These are phyloP conservation scores for Fragum whitleyi DNA, from an alignment of 2,888 invertebrate genomes.

Conservation along the genomic window DNA sequence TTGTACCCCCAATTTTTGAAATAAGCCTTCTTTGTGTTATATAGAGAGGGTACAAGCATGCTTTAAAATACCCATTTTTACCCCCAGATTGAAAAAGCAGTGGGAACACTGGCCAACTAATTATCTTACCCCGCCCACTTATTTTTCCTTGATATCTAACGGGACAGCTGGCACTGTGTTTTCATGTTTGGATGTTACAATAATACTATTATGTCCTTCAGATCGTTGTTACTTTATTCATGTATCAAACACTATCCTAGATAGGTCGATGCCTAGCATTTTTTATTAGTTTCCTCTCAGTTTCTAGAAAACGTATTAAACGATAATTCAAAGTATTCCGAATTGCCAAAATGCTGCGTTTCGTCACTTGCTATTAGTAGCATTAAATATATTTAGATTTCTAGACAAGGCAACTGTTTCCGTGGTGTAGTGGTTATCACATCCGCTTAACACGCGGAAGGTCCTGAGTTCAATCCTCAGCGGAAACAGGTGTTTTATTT, in stretches of 20 bases:
- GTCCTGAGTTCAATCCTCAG: conserved; percentile 22
- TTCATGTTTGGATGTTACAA: neutral
- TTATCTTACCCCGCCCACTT: neutral
- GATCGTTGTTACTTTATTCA: no score
- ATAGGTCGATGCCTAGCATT: no score
- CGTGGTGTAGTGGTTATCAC: conserved; percentile 25
- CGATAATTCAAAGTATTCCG: neutral
- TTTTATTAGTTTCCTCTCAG: no score
- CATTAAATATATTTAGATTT: neutral
- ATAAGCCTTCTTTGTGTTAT: no score
- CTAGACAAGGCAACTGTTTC: neutral
- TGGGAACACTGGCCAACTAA: no score
- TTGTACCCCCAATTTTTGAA: no score
- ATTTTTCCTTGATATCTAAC: neutral
- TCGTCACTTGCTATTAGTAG: neutral
- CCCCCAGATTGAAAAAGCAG: no score
- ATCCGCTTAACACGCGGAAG: conserved; percentile 25
- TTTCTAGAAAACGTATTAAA: no score
- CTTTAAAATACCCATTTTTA: no score
- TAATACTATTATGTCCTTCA: no score
- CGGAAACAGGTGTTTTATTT: neutral
- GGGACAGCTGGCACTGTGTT: neutral
- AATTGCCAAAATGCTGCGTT: neutral
- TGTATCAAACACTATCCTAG: no score
- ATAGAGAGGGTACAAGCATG: no score